Evolutionary conservation across 2,888 invertebrate genomes (phyloP).

Genomic region (Salpingus planirostris): DNA sequence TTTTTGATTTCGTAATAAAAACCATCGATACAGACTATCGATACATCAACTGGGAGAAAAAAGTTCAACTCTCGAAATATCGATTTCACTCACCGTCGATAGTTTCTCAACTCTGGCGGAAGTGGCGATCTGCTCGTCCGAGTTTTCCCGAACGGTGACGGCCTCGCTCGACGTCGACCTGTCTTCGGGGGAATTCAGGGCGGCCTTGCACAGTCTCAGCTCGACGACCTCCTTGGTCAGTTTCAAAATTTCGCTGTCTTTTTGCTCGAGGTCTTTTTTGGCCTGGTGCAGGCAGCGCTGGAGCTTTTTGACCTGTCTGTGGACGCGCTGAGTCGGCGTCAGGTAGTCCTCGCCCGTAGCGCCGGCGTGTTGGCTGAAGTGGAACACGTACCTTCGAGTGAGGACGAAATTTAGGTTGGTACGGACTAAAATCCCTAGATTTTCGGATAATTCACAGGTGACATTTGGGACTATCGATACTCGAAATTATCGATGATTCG

Average conservation of each 20-base stretch:
- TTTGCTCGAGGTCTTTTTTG: conserved; percentile 67
- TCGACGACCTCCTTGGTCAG: conserved; percentile 62
- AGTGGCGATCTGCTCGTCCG: conserved; percentile 47
- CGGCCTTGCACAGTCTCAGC: conserved; percentile 69
- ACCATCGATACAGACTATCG: too few relatives aligned
- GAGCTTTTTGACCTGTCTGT: conserved; percentile 68
- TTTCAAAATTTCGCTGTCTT: conserved; percentile 71
- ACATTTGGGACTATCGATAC: conserved; percentile 2
- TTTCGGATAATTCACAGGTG: too few relatives aligned
- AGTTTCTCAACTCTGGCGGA: too few relatives aligned
- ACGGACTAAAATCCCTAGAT: too few relatives aligned
- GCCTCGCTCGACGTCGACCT: conserved; percentile 58
- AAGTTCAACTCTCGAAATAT: too few relatives aligned
- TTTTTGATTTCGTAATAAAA: too few relatives aligned
- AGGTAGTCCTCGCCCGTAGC: conserved; percentile 74
- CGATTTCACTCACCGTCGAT: too few relatives aligned
- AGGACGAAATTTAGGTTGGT: conserved; percentile 26
- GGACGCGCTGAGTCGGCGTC: conserved; percentile 81
- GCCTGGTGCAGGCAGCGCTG: conserved; percentile 65
- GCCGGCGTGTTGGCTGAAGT: conserved; percentile 72
- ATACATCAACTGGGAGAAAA: too few relatives aligned
- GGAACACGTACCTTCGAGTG: conserved; percentile 63
- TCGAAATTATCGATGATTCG: not conserved
- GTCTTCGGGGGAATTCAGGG: conserved; percentile 69
- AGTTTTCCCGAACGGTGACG: conserved; percentile 64